Base-by-base conservation (phyloP, 2,797 vertebrate genomes). In the Spinus pinus region DNA sequence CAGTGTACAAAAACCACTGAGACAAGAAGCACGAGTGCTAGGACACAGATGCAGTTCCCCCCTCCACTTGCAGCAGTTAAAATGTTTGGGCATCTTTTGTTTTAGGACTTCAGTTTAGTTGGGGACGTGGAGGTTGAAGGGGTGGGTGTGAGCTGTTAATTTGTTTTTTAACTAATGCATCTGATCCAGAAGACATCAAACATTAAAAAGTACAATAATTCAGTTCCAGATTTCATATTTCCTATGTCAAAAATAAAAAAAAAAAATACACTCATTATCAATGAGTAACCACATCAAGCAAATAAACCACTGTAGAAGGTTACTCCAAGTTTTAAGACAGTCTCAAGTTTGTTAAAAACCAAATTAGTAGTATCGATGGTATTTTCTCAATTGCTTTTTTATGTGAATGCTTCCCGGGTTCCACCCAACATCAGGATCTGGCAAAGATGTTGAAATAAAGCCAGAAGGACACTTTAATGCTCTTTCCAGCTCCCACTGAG, bases 331-430 rank as follows among this genome's bases (percentile, higher is more conserved):
- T 91, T 75, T 57, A 81, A 74, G 39, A 74, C 2, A 0, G 10
- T 50, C 41, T 72, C 37, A 70, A 54, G 41, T 64, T 51, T 77
- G 16, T 53, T 58, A 84, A 67, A 94, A 87, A 73, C 7, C 22
- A 78, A 90, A 73, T 93, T 93, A 91, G 60, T 89, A 82, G 37
- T 80, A 39, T 57, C 88, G 39, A 61, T 82, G 53, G 83, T 53
- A 94, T 93, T 96, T 93, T 96, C 75, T 88, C 82, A 86, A 90
- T 87, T 90, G 53, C 80, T 96, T 92, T 93, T 94, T 64, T 62
- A 71, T 87, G 81, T 66, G 89, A 93, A 72, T 77, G 81, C 30
- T 94, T 95, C 92, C 73, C 14, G 1, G 75, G 87, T 86, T 90
- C 93, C 92, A 82, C 94, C 91, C 95, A 95, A 66, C 79, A 79